Base-by-base conservation (phyloP, 2,113 vertebrate genomes). In the Choloepus hoffmanni region DNA sequence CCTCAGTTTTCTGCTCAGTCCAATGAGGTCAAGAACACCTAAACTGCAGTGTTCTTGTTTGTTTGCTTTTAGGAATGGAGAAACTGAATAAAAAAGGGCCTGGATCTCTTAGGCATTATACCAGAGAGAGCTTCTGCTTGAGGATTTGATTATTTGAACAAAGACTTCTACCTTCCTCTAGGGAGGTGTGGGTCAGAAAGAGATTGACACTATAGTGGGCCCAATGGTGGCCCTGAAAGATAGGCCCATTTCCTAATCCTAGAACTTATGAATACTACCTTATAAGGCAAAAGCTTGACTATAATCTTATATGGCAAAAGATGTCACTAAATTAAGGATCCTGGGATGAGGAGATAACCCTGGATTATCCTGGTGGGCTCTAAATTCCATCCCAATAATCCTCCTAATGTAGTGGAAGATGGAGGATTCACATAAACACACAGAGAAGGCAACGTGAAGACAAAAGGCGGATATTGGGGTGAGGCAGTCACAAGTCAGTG, bases 81-180 rank as follows among this genome's bases (percentile, higher is more conserved):
- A 78, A 84, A 12, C 12, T 18, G 1, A 50, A 72, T 55, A 5
- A 43, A 43, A 21, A 89, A 53, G 33, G 18, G 10, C 14, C 19
- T 40, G 68, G 18, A 43, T 26, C 14, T 7, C 15, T 58, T 28
- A 83, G 30, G 19, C 28, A 65, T 28, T 65, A 65, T 10, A 65
- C 12, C 24, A 65, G 62, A 28, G 1, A 28, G 12, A 89, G 8
- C 10, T 36, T 67, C 50, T 65, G 3, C 15, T 48, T 92, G 48
- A 45, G 81, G 60, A 90, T 26, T 21, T 90, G 50, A 26, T 95
- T 93, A 92, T 0, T 1, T 89, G 63, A 95, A 96, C 94, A 93
- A 28, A 4, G 48, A 81, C 0, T 26, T 81, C 40, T 28, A 58
- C 48, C 76, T 28, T 74, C 30, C 43, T 93, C 60, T 77, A 16